A percentile compares a stretch with the other conserved stretches of the same genome.
These are phyloP conservation scores for Chironomus tepperi DNA, from an alignment of 1,140 invertebrate genomes.

Conservation along the genomic window DNA sequence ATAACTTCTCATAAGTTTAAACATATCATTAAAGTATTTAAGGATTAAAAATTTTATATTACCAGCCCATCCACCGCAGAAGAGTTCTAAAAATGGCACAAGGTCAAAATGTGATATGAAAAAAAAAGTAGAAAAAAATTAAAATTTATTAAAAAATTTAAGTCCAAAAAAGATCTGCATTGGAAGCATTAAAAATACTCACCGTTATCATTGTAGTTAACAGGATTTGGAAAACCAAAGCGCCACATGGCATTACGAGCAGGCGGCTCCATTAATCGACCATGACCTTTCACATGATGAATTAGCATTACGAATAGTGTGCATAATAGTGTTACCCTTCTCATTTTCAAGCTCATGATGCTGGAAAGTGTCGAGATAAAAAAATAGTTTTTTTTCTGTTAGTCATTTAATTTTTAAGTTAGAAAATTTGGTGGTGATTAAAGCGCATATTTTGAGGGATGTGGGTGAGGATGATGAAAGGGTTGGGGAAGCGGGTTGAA, in stretches of 20 bases:
- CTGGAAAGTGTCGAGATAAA: slow-evolving; percentile 1
- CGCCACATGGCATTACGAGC: slow-evolving; percentile 89
- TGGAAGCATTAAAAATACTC: slow-evolving; percentile 47
- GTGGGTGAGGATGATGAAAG: too few species aligned
- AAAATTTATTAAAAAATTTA: slow-evolving; percentile 17
- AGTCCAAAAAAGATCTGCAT: background rate
- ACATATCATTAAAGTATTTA: too few species aligned
- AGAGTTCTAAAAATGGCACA: slow-evolving; percentile 40
- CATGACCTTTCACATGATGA: slow-evolving; percentile 50
- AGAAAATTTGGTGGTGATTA: too few species aligned
- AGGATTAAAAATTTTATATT: slow-evolving; percentile 28
- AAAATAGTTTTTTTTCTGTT: background rate
- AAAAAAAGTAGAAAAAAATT: background rate
- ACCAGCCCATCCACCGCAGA: slow-evolving; percentile 78
- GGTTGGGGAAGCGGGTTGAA: too few species aligned
- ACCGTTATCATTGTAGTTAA: slow-evolving; percentile 89
- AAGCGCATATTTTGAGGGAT: background rate
- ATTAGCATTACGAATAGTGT: slow-evolving; percentile 7
- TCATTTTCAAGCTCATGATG: background rate
- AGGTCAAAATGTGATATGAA: background rate
- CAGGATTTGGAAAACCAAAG: slow-evolving; percentile 83
- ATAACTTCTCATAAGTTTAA: too few species aligned
- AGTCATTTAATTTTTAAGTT: background rate
- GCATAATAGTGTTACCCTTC: background rate
- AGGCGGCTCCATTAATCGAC: slow-evolving; percentile 79